Evolutionary conservation across 2,797 vertebrate species (phyloP).

Genomic region (Rhinogobio ventralis): DNA sequence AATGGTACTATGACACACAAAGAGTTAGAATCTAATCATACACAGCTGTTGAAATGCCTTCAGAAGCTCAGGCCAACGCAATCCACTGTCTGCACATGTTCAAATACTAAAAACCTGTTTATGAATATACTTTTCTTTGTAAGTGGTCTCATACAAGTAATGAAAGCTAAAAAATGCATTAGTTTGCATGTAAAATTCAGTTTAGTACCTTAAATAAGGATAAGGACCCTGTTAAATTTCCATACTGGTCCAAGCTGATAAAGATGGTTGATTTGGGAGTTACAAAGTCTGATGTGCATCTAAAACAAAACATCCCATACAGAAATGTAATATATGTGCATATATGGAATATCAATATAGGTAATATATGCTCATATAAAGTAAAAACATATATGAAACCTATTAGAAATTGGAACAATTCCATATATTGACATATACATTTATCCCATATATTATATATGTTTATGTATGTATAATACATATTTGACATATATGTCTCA

Average conservation of each 20-base stretch:
- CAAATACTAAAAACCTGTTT: background rate
- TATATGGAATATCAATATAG: too few relatives aligned
- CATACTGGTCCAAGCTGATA: background rate
- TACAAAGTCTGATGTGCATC: too few relatives aligned
- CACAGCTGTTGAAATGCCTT: conserved; percentile 14
- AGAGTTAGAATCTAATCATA: conserved; percentile 7
- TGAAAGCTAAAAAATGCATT: background rate
- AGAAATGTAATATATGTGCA: too few relatives aligned
- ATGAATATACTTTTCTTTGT: background rate
- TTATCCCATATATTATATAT: too few relatives aligned
- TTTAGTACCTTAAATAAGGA: background rate
- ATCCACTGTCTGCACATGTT: background rate
- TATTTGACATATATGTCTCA: too few relatives aligned
- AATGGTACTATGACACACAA: conserved; percentile 17
- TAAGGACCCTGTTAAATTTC: background rate
- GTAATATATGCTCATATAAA: too few relatives aligned
- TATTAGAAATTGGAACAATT: too few relatives aligned
- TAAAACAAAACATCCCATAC: conserved; percentile 12
- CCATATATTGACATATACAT: too few relatives aligned
- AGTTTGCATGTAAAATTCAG: background rate
- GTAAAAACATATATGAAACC: too few relatives aligned
- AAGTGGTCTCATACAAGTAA: background rate
- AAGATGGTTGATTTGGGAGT: background rate
- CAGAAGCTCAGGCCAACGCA: background rate
- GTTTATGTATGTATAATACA: too few relatives aligned